These are phyloP conservation scores for Agapetus fuscipes DNA, from an alignment of 2,888 invertebrate species.

Conservation along the genomic window DNA sequence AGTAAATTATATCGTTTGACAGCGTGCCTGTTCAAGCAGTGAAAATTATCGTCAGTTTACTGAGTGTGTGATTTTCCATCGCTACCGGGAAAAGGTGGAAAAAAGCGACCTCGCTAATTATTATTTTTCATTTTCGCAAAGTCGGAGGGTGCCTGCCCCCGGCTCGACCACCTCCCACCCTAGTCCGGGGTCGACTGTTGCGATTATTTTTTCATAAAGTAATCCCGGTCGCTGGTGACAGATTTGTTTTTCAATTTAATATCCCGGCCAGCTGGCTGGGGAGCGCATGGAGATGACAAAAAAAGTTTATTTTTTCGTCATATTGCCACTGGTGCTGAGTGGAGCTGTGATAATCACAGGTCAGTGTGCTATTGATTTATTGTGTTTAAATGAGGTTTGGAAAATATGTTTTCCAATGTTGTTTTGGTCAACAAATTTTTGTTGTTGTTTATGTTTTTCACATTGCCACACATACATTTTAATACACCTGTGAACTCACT, in stretches of 20 bases:
- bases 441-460: too few species aligned
- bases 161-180: too few species aligned
- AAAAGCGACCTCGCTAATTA: too few species aligned
- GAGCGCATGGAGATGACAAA: conserved; percentile 12
- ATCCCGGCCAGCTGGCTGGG: conserved; percentile 8
- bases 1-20: too few species aligned
- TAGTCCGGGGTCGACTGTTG: conserved; percentile 1
- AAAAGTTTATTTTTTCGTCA: conserved; percentile 5
- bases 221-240: conserved; percentile 1
- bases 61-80: too few species aligned
- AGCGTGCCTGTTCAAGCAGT: too few species aligned
- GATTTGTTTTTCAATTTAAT: conserved; percentile 14
- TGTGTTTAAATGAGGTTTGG: conserved; percentile 1
- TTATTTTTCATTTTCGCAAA: too few species aligned
- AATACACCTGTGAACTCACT: too few species aligned
- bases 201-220: conserved; percentile 8
- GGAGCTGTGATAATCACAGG: conserved; percentile 3
- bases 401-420: conserved; percentile 1
- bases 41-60: too few species aligned
- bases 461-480: conserved; percentile 1
- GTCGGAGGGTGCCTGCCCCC: too few species aligned
- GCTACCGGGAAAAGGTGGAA: too few species aligned
- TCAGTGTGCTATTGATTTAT: conserved; percentile 1
- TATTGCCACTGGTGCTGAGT: conserved; percentile 1
- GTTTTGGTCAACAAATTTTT: too few species aligned